Base-by-base conservation (phyloP, 2,113 vertebrate genomes). In the Sitta europaea region DNA sequence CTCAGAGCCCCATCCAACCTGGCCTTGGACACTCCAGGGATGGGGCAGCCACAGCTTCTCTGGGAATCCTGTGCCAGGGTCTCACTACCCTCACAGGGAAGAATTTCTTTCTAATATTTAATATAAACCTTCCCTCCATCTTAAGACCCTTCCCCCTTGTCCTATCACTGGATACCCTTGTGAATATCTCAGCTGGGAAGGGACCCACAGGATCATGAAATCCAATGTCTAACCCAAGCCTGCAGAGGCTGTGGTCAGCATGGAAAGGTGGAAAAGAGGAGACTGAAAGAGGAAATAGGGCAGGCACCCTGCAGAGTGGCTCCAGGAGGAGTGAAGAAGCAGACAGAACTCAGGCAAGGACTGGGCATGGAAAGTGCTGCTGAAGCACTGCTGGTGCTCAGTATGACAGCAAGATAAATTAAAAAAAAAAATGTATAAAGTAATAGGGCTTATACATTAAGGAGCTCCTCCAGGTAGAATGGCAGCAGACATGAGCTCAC, bases 341-440 rank as follows among this genome's bases (percentile, higher is more conserved):
- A 4, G 1, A 14, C 4, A n/a, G 45, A 28, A n/a, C 29, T 86
- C 50, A 62, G 33, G 31, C 0, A 1, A 90, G 48, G 38, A 65
- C 10, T 2, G 5, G 65, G 8, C 0, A 0, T 2, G 71, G 38
- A 74, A 71, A 53, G 40, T 10, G 10, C 21, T 38, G 25, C 6
- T 38, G 57, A 78, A 68, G 42, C 57, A 43, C 8, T 36, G 71
- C 31, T 61, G 50, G 12, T 45, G 31, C n/a, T 76, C 65, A 73
- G 16, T 12, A 25, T 24, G 66, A 31, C 71, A 86, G 18, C 2
- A 58, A 86, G 50, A 65, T 14, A 59, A 79, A 43, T 36, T 76
- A 21, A 66, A 5, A 43, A 38, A 67, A 13, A 65, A 63, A 42
- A 19, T 8, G 11, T 38, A 10, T 58, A 28, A 78, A 82, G 24